Base-by-base conservation (phyloP, 2,888 invertebrate genomes). In the Synergus japonicus region DNA sequence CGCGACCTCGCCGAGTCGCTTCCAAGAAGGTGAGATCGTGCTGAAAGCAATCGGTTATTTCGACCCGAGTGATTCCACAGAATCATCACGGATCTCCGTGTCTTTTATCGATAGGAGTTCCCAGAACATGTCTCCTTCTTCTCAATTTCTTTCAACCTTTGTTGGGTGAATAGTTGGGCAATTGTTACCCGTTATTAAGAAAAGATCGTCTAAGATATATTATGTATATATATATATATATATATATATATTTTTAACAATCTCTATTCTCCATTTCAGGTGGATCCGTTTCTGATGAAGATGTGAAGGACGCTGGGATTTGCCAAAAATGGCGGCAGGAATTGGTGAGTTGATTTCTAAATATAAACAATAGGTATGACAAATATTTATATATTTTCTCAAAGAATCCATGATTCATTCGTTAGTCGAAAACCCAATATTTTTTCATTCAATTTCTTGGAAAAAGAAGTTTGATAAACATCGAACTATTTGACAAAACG, bases 1-100 rank as follows among this genome's bases (percentile, higher is more conserved):
- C 79, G 60, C 82, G 82, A 79, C 82, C 83, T 83, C 82, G 78
- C 78, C 77, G 76, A 81, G 76, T 60, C 77, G 78, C 82, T 82
- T 82, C 81, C 73, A 80, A 81, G 79, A 80, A 80, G 80, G 79
- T 81, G 77, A 69, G 49, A 69, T 69, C 69, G 69, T 69, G 49
- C 69, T 69, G 69, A 49, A 69, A 54, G 69, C 69, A 22, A 69
- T 69, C 49, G 49, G 49, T 69, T 69, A 69, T 69, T 69, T 22
- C 69, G 29, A 54, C 69, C 69, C 49, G 49, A 69, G 29, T 69
- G 49, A 69, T 69, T 69, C 49, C 29, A 49, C 49, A 69, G 69
- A 69, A 69, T 69, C 69, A 49, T 49, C 69, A 49, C 49, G 49
- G 29, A 69, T 69, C 69, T 69, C 37, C 29, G 49, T 46, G 22